Evolutionary conservation across 2,888 invertebrate species (phyloP), one percentile per base, ranked within the genome.

Genomic region (Callimorpha dominula): DNA sequence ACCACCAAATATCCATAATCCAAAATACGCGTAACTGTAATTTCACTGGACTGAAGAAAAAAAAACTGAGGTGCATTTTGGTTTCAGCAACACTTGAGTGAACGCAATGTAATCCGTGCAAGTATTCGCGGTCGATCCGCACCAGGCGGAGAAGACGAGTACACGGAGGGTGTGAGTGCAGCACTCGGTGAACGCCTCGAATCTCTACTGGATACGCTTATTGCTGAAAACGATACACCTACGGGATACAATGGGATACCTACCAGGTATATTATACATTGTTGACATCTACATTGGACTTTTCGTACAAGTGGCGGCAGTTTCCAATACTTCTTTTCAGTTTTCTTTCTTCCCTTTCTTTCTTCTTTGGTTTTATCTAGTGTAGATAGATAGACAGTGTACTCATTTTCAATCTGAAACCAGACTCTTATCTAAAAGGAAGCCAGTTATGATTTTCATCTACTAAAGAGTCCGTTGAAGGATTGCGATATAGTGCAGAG

Each of bases 141-240:
- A 94, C 85, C 88, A 62, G 86, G 86, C 54, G 96, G 95, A 43
- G 96, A 96, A 65, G 97, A 97, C 83, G 96, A 96, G 79, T 97
- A 97, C 92, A 95, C 97, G 52, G 94, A 96, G 66, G 96, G 97
- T 68, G 96, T 97, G 40, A 96, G 96, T 46, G 93, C 95, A 14
- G 97, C 98, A 85, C 96, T 98, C 78, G 96, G 96, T 71, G 96
- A 96, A 81, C 96, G 97, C 78, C 96, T 98, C 73, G 96, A 96
- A 80, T 96, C 97, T 73, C 96, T 97, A 86, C 96, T 98, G 63
- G 97, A 97, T 85, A 93, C 96, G 17, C 90, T 95, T 0, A 96
- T 98, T 50, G 96, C 97, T 7, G 97, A 98, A 72, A 96, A 97
- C 85, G 96, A 96, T 68, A 91, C 92, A 71, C 97, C 94, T 0